Conservation (phyloP, 1,140 invertebrate species). For the Olivierus martensii region DNA sequence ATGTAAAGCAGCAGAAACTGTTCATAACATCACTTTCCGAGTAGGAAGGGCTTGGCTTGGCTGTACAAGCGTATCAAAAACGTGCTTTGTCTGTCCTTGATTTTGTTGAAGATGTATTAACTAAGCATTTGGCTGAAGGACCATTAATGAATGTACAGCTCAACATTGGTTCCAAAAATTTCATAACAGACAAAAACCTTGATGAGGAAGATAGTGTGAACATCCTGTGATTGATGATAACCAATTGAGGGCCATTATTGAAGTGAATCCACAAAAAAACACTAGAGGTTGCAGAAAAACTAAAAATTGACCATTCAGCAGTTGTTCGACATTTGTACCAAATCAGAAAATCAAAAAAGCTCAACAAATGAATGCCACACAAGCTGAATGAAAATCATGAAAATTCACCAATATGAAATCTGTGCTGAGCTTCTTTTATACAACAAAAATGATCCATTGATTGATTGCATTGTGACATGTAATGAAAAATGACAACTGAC, state of each 20-base stretch:
- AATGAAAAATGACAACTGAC: background rate
- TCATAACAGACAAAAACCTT: background rate
- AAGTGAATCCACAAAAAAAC: background rate
- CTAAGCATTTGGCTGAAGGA: background rate
- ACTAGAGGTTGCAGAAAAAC: background rate
- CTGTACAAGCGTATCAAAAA: too few species aligned
- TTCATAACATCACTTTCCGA: background rate
- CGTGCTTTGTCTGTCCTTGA: too few species aligned
- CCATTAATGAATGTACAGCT: background rate
- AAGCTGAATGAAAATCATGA: conserved; percentile 1
- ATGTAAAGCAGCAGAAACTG: background rate
- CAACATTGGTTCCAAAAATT: background rate
- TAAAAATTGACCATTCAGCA: background rate
- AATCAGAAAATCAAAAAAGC: conserved; percentile 4
- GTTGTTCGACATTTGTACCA: background rate
- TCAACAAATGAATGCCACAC: conserved; percentile 5
- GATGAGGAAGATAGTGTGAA: background rate
- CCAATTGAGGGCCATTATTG: conserved; percentile 12
- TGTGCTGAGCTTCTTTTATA: background rate
- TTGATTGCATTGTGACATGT: background rate
- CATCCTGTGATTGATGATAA: background rate
- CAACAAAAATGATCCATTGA: background rate
- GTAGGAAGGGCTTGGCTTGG: too few species aligned
- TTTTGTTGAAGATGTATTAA: too few species aligned
- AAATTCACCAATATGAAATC: background rate